A percentile compares a stretch with the other conserved stretches of the same genome.
Evolutionary conservation across 1,140 invertebrate species (phyloP).

Genomic region (Calephelis nemesis): DNA sequence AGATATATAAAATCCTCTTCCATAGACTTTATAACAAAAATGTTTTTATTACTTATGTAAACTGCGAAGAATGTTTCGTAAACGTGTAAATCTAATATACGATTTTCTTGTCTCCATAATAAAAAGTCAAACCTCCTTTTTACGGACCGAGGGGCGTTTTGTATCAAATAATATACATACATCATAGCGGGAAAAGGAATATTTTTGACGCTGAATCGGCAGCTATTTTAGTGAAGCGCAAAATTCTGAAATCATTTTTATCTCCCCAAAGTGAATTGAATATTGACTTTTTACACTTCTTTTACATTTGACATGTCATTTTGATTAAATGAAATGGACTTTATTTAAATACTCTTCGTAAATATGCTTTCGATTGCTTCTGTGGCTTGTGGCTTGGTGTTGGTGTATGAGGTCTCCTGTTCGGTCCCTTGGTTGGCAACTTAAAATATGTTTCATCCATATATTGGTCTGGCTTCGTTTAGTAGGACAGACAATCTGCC

Average conservation of each 20-base stretch:
- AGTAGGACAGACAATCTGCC: no score
- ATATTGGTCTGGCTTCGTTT: no score
- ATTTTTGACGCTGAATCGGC: conserved; percentile 10
- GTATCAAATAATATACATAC: conserved; percentile 19
- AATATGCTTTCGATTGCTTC: no score
- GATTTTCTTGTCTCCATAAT: conserved; percentile 16
- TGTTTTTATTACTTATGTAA: not conserved
- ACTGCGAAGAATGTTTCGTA: not conserved
- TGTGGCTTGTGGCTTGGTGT: no score
- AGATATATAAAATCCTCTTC: no score
- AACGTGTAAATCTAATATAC: conserved; percentile 11
- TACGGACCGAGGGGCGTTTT: conserved; percentile 4
- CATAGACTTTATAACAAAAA: not conserved
- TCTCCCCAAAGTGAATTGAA: conserved; percentile 6
- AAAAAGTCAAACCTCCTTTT: conserved; percentile 15
- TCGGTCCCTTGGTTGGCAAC: no score
- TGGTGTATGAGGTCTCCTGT: no score
- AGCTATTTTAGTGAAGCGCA: conserved; percentile 12
- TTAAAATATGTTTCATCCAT: no score
- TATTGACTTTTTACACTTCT: conserved; percentile 14
- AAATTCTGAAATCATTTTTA: conserved; percentile 13
- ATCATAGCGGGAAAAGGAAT: conserved; percentile 6
- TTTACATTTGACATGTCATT: not conserved
- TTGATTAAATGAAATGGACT: no score
- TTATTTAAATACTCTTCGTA: no score